Base-by-base conservation (phyloP, 2,797 vertebrate species). In the Crax fasciolata region DNA sequence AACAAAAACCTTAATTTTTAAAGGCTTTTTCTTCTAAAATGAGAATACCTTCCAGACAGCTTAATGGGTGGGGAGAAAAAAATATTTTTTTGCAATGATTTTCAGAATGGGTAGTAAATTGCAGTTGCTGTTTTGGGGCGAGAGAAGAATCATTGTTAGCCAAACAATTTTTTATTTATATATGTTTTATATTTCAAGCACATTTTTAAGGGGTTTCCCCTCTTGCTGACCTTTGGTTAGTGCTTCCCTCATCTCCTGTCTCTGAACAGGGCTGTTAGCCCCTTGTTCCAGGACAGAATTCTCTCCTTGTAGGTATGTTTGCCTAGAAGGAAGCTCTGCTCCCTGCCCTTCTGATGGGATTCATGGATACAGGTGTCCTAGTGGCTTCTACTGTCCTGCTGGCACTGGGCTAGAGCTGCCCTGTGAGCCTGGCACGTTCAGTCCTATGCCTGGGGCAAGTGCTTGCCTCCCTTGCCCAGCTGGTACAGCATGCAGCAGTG, bases 371-470 rank as follows among this genome's bases (percentile, higher is more conserved):
- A 91, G 96, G 23, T 99, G 99, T 87, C 98, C 99, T 7, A 96
- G 96, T 1, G 99, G 99, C 67, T 98, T 99, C 96, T 96, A 87
- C 95, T 99, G 99, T 95, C 98, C 98, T 5, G 84, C 95, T 21
- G 99, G 99, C 89, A 97, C 98, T 13, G 96, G 87, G 62, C 70
- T 91, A 3, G 98, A 99, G 74, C 52, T 98, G 61, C 98, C 99
- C 44, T 99, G 99, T 78, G 97, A 98, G 89, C 98, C 99, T 48
- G 99, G 99, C 59, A 98, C 98, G 13, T 99, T 99, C 96, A 99
- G 98, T 83, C 98, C 98, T 7, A 62, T 94, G 55, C 96, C 97
- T 3, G 99, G 99, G 20, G 98, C 98, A 16, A 95, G 97, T 5
- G 19, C 30, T 79, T 99, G 99, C 96, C 91, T 98, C 57, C 93